phyloP scores from a whole-genome alignment of 2,888 invertebrate genomes.

The Drosophila crucigera region DNA sequence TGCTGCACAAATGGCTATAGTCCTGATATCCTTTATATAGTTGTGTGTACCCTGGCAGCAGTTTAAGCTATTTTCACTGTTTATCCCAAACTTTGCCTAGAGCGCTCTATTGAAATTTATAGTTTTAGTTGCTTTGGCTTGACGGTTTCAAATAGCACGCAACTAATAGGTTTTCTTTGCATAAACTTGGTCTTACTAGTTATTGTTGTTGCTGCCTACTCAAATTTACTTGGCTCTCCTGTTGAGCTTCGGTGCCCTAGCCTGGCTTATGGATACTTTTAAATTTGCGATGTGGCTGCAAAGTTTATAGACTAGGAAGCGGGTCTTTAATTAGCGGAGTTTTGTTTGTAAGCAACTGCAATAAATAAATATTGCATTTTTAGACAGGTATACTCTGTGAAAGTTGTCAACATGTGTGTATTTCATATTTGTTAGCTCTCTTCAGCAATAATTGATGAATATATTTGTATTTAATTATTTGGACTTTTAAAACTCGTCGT shows the following conservation, averaged over 20 bases:
- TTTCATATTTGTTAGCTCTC: background rate
- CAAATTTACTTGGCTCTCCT: conserved; percentile 45
- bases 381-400: background rate
- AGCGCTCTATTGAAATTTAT: conserved; percentile 63
- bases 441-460: background rate
- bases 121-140: conserved; percentile 52
- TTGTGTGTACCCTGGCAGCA: conserved; percentile 31
- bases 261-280: conserved; percentile 9
- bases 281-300: conserved; percentile 13
- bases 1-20: conserved; percentile 34
- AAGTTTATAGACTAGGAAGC: conserved; percentile 32
- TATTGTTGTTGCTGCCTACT: conserved; percentile 18
- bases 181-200: conserved; percentile 40
- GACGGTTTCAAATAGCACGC: conserved; percentile 62
- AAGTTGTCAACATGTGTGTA: background rate
- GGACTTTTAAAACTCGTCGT: background rate
- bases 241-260: conserved; percentile 19
- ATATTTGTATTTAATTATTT: too few species aligned
- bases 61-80: conserved; percentile 63
- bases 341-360: background rate
- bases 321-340: conserved; percentile 21
- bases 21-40: conserved; percentile 16
- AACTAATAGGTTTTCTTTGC: conserved; percentile 76
- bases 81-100: conserved; percentile 69
- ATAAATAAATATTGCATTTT: background rate